These are phyloP conservation scores for Cacoxenus indagator DNA, from an alignment of 2,888 invertebrate species.

Conservation along the genomic window DNA sequence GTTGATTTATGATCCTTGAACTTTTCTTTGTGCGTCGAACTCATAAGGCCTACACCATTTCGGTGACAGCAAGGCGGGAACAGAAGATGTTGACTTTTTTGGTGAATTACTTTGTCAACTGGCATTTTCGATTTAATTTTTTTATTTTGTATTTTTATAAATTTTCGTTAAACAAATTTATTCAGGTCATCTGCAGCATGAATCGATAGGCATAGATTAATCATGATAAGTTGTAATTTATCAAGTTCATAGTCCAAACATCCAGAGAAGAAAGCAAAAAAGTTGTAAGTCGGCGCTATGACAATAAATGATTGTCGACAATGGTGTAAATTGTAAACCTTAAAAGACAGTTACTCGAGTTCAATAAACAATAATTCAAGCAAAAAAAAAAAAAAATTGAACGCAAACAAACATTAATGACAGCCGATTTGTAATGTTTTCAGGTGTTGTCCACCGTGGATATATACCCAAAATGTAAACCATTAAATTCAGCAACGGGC, in stretches of 20 bases:
- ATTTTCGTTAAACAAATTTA: too few species aligned
- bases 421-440: too few species aligned
- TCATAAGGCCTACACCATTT: too few species aligned
- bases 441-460: too few species aligned
- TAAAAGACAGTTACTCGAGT: neutral
- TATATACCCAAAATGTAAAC: too few species aligned
- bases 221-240: neutral
- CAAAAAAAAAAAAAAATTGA: neutral
- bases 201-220: neutral
- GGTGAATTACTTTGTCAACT: too few species aligned
- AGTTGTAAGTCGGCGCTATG: neutral
- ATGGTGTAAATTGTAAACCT: neutral
- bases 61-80: too few species aligned
- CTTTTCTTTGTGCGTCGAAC: neutral
- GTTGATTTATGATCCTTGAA: neutral
- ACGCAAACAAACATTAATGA: neutral
- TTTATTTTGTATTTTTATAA: too few species aligned
- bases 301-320: conserved; percentile 8
- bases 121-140: too few species aligned
- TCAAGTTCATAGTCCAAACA: conserved; percentile 1
- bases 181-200: too few species aligned
- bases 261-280: neutral
- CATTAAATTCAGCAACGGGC: too few species aligned
- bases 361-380: neutral
- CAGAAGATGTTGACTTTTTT: too few species aligned